Percentiles rank a stretch among this genome's conserved stretches.
phyloP scores from a whole-genome alignment of 2,113 vertebrate species.

The Aythya baeri region DNA sequence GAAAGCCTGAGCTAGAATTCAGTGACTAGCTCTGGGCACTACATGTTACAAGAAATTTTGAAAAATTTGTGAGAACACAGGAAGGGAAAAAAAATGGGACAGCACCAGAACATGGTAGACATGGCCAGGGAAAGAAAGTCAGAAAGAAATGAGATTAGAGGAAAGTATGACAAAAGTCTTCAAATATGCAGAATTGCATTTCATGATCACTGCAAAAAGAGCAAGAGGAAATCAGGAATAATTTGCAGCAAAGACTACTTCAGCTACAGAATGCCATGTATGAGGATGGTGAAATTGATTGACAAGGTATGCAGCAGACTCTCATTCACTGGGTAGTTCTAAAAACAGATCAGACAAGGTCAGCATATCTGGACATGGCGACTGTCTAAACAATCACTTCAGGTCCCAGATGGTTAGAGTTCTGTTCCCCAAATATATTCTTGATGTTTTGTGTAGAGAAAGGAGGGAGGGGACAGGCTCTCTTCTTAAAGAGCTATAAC shows the following conservation, averaged over 20 bases:
- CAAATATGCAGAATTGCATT: neutral
- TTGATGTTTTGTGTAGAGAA: neutral
- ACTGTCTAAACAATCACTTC: neutral
- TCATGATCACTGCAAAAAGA: neutral
- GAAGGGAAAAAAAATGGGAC: neutral
- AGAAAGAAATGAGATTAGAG: neutral
- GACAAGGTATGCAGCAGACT: neutral
- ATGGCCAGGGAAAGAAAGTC: neutral
- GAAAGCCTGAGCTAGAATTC: neutral
- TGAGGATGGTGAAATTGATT: neutral
- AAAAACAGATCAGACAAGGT: neutral
- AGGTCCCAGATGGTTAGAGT: neutral
- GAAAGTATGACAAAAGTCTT: neutral
- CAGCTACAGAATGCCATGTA: neutral
- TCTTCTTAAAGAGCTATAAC: neutral
- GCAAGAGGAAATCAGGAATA: neutral
- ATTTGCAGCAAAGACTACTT: neutral
- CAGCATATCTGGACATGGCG: neutral
- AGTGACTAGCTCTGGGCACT: neutral
- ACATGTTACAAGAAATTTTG: neutral
- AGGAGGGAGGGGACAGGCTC: neutral
- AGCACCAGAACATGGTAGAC: neutral
- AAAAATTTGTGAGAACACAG: neutral
- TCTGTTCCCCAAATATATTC: neutral
- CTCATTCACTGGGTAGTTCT: neutral